A percentile compares a stretch with the other conserved stretches of the same genome.
These are phyloP conservation scores for Chrysolina americana DNA, from an alignment of 2,888 invertebrate genomes.

Conservation along the genomic window DNA sequence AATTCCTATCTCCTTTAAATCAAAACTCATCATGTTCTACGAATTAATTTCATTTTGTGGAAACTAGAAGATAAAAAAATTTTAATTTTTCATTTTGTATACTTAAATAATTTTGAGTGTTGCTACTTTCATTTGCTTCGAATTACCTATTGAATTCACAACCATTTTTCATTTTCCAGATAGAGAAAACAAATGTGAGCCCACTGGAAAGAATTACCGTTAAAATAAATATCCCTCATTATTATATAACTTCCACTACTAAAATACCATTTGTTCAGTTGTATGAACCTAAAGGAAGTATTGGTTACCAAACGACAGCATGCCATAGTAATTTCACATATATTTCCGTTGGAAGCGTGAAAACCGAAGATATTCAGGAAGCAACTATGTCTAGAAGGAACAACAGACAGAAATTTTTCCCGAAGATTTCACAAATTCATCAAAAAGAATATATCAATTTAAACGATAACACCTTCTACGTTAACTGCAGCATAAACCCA, in stretches of 20 bases:
- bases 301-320: conserved; percentile 57
- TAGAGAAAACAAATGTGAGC: conserved; percentile 67
- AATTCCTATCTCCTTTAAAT: no score
- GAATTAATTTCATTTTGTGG: no score
- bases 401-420: conserved; percentile 40
- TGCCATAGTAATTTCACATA: conserved; percentile 56
- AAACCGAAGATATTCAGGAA: background rate
- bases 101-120: no score
- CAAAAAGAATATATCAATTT: conserved; percentile 38
- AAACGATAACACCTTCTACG: conserved; percentile 56
- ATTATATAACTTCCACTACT: conserved; percentile 40
- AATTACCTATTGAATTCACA: no score
- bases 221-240: conserved; percentile 63
- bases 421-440: conserved; percentile 32
- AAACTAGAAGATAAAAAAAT: no score
- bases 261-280: conserved; percentile 52
- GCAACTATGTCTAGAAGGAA: conserved; percentile 15
- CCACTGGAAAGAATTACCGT: conserved; percentile 65
- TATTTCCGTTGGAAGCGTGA: conserved; percentile 34
- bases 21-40: no score
- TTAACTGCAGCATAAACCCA: conserved; percentile 64
- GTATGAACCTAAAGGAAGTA: conserved; percentile 52
- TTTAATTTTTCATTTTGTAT: no score
- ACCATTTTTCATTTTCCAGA: conserved; percentile 49
- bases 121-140: no score